Conservation (phyloP, 92 coral and sea anemone species). For the Zoanthus gigantus region DNA sequence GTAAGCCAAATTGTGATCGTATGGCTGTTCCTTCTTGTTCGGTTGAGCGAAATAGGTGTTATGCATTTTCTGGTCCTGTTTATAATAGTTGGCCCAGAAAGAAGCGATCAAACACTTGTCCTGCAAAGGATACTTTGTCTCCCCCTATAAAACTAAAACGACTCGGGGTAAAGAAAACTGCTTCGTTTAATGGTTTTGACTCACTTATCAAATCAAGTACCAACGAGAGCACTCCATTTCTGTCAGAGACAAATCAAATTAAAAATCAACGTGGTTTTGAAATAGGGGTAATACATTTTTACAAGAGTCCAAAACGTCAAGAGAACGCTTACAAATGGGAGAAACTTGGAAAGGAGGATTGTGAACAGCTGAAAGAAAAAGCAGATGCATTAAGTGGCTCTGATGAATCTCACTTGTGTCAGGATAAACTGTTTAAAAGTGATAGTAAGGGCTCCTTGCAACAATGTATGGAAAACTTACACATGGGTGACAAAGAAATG, state of each 20-base stretch:
- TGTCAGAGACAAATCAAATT: conserved; percentile 68
- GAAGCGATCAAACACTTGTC: conserved; percentile 48
- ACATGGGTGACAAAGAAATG: conserved; percentile 11
- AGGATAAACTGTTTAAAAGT: background rate
- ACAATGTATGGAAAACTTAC: conserved; percentile 34
- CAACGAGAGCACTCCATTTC: conserved; percentile 71
- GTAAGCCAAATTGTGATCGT: conserved; percentile 38
- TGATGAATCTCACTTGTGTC: background rate
- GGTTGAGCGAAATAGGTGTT: conserved; percentile 20
- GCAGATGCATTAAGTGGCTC: background rate
- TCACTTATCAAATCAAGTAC: conserved; percentile 52
- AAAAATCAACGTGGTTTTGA: conserved; percentile 84
- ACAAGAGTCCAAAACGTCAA: conserved; percentile 77
- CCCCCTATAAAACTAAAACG: conserved; percentile 89
- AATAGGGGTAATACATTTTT: conserved; percentile 88
- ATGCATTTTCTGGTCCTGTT: conserved; percentile 70
- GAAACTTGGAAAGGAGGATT: background rate
- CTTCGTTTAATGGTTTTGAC: conserved; percentile 91
- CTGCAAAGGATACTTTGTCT: conserved; percentile 48
- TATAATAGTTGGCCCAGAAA: conserved; percentile 85
- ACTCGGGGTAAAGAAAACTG: conserved; percentile 69
- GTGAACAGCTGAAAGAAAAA: conserved; percentile 1
- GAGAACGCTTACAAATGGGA: conserved; percentile 8
- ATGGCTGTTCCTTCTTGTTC: conserved; percentile 7
- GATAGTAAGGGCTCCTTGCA: background rate